Base-by-base conservation (phyloP, 2,113 vertebrate species). In the Myotis lucifugus region DNA sequence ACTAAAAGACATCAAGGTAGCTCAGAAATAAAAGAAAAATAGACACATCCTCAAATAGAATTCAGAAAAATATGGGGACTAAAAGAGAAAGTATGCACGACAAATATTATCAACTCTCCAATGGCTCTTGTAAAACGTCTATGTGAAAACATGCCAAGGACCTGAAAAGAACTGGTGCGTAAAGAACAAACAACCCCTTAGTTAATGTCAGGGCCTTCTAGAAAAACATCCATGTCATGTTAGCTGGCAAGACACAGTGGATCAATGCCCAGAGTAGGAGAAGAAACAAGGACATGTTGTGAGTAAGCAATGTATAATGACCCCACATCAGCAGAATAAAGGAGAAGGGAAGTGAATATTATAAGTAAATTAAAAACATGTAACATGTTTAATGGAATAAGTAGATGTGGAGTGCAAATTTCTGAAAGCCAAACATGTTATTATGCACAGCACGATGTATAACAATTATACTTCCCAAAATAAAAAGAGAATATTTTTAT, bases 401-500 rank as follows among this genome's bases (percentile, higher is more conserved):
- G 5, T 10, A 84, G 25, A 87, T 23, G 3, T 23, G 10, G 37
- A 59, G 73, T 19, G 6, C 2, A 70, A 79, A 59, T 79, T 70
- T 73, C 13, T n/a, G 14, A 32, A 29, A 72, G 6, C 70, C 8
- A 73, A 81, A 77, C 2, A 69, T 69, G 61, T 72, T 78, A 37
- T 61, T 73, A 37, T 23, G 2, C 11, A 79, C 8, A 18, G 8
- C 6, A 46, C 40, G 25, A 56, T 8, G 3, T 6, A 59, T 37
- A 27, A 46, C 2, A 67, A 54, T 66, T 48, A 29, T 21, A 61
- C 2, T 59, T 40, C 2, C 2, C 46, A 81, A 9, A 32, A 21
- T 15, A 34, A 48, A 78, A 27, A 25, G 13, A 81, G 13, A 42
- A 61, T 73, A 21, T 23, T 79, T 96, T 92, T 54, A 69, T 84